Base-by-base conservation (phyloP, 2,797 vertebrate species). In the Carapus acus region DNA sequence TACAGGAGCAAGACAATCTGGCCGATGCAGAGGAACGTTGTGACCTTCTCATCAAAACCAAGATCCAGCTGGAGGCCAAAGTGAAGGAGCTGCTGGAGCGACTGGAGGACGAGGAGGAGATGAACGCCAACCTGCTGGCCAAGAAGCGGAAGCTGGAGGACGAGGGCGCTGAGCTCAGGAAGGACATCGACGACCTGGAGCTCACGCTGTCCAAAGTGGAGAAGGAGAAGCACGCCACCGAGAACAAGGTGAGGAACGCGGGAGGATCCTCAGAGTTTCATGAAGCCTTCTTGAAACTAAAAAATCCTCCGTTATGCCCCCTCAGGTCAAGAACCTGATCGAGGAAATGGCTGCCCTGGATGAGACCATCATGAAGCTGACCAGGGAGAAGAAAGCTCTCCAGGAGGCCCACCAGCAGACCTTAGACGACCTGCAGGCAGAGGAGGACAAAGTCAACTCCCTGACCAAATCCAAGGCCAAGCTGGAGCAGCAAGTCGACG, bases 401-500 rank as follows among this genome's bases (percentile, higher is more conserved):
- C 92, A 95, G 63, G 94, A 97, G 63, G 91, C 91, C 27, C 94
- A 96, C 58, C 93, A 97, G 80, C 93, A 94, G 84, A 90, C 89
- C 8, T 82, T 97, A 69, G 93, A 96, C 3, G 94, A 97, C 83
- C 82, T 97, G 45, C 94, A 97, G 85, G 89, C 86, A 0, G 94
- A 96, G 74, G 94, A 97, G 50, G 94, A 97, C 84, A 96, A 94
- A 53, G 93, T 93, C 85, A 94, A 93, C 59, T 82, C 86, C 0
- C 83, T 96, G 78, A 91, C 88, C 66, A 96, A 96, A 73, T 89
- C 91, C 68, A 96, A 95, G 74, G 83, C 86, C 66, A 96, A 94
- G 69, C 79, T 97, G 79, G 94, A 97, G 80, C 94, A 97, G 77
- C 93, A 96, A 87, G 90, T 94, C 37, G 94, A 96, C 62, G 93